A percentile compares a stretch with the other conserved stretches of the same genome.
phyloP scores from a whole-genome alignment of 2,888 invertebrate genomes.

The Xanthorhoe spadicearia region DNA sequence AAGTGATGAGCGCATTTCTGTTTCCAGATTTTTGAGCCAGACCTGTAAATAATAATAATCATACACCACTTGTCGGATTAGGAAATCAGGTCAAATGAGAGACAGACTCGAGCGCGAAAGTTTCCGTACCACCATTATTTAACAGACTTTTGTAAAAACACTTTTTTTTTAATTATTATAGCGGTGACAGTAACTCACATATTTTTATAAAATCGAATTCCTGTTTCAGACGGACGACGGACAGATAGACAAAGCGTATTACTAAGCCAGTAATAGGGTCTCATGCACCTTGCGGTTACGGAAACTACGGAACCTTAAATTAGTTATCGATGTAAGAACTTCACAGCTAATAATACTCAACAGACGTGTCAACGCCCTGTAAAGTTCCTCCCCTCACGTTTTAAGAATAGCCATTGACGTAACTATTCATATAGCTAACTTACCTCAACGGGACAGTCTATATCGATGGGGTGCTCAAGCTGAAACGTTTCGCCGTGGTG shows the following conservation, averaged over 20 bases:
- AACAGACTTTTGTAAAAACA: too few relatives aligned
- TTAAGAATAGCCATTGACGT: conserved; percentile 14
- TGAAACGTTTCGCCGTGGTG: conserved; percentile 90
- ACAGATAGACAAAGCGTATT: too few relatives aligned
- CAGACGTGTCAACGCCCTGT: conserved; percentile 16
- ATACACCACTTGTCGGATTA: too few relatives aligned
- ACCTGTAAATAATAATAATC: conserved; percentile 64
- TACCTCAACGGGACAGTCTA: conserved; percentile 92
- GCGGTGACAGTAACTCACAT: too few relatives aligned
- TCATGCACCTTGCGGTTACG: too few relatives aligned
- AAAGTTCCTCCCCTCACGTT: conserved; percentile 21
- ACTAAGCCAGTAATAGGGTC: neutral
- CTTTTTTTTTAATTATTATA: too few relatives aligned
- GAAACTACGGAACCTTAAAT: too few relatives aligned
- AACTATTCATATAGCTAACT: conserved; percentile 8
- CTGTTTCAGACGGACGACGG: too few relatives aligned
- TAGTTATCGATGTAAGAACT: conserved; percentile 6
- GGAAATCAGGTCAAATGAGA: too few relatives aligned
- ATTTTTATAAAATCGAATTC: too few relatives aligned
- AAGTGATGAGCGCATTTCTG: conserved; percentile 90
- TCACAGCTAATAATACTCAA: conserved; percentile 23
- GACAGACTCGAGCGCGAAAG: too few relatives aligned
- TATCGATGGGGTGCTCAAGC: conserved; percentile 87
- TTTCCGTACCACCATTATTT: too few relatives aligned
- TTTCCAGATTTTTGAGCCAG: conserved; percentile 92